Conservation (phyloP, 2,888 invertebrate species). For the Rhimphoctona megacephalus region DNA sequence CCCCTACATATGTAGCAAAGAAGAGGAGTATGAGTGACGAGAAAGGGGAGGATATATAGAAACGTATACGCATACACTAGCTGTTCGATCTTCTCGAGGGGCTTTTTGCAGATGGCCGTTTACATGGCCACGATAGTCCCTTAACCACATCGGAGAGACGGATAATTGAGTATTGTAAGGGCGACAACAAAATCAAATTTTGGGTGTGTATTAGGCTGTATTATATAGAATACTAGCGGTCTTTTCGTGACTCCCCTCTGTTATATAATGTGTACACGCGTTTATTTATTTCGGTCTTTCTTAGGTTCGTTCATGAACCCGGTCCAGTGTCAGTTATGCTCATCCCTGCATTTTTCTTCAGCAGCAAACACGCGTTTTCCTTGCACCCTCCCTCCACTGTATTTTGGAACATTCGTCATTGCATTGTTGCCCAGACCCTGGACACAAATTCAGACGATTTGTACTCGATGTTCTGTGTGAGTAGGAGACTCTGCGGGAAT, state of each 20-base stretch:
- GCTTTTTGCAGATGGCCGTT: conserved; percentile 65
- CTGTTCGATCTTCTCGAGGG: conserved; percentile 34
- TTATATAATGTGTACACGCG: conserved; percentile 45
- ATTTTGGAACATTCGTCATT: conserved; percentile 77
- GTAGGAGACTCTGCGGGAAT: conserved; percentile 25
- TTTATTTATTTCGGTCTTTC: conserved; percentile 36
- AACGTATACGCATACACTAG: conserved; percentile 2
- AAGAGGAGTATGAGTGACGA: background rate
- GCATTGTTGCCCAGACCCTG: conserved; percentile 69
- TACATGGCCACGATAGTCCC: conserved; percentile 72
- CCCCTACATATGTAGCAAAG: background rate
- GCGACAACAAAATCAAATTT: conserved; percentile 83
- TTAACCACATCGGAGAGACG: conserved; percentile 67
- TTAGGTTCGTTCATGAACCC: conserved; percentile 7
- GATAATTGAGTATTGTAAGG: conserved; percentile 84
- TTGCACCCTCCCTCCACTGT: conserved; percentile 16
- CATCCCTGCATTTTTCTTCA: conserved; percentile 46
- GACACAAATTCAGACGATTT: conserved; percentile 61
- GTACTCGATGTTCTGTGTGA: conserved; percentile 36
- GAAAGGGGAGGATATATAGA: conserved; percentile 10
- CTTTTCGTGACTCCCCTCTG: conserved; percentile 14
- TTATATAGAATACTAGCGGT: conserved; percentile 45
- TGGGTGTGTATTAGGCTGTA: conserved; percentile 70
- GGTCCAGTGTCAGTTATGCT: conserved; percentile 24
- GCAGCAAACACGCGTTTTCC: conserved; percentile 41